Conservation (phyloP, 2,888 invertebrate genomes). For the Archaeoteleia sp. region DNA sequence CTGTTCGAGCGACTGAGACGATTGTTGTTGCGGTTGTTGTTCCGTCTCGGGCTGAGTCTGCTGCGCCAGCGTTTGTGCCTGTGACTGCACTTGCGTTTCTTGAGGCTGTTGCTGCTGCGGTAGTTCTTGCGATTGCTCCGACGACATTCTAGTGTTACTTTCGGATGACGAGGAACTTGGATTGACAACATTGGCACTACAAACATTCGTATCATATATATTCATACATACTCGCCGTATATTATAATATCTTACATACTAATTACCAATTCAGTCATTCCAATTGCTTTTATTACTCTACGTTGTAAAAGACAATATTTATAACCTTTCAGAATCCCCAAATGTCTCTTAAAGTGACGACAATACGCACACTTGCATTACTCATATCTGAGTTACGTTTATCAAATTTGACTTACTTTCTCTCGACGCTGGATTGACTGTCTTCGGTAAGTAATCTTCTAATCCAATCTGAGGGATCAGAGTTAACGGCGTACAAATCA, state of each 20-base stretch:
- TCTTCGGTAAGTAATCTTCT: conserved; percentile 66
- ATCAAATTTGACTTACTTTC: conserved; percentile 63
- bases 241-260: too few relatives aligned
- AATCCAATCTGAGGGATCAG: conserved; percentile 68
- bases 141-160: conserved; percentile 44
- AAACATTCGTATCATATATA: conserved; percentile 12
- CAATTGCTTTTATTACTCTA: too few relatives aligned
- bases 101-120: conserved; percentile 14
- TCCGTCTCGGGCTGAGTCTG: conserved; percentile 6
- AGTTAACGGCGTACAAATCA: conserved; percentile 62
- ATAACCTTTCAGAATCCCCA: too few relatives aligned
- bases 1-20: conserved; percentile 52
- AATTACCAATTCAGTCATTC: too few relatives aligned
- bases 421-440: conserved; percentile 60
- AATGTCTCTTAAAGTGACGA: too few relatives aligned
- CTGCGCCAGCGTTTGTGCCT: conserved; percentile 35
- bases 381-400: not conserved
- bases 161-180: conserved; percentile 63
- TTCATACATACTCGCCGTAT: not conserved
- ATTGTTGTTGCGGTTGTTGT: conserved; percentile 37
- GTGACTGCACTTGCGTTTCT: conserved; percentile 32
- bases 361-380: too few relatives aligned
- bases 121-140: conserved; percentile 39
- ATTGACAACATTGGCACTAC: conserved; percentile 63
- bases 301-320: too few relatives aligned